Evolutionary conservation across 1,140 invertebrate species (phyloP), one percentile per base, ranked within the genome.

Genomic region (Bombus impatiens): DNA sequence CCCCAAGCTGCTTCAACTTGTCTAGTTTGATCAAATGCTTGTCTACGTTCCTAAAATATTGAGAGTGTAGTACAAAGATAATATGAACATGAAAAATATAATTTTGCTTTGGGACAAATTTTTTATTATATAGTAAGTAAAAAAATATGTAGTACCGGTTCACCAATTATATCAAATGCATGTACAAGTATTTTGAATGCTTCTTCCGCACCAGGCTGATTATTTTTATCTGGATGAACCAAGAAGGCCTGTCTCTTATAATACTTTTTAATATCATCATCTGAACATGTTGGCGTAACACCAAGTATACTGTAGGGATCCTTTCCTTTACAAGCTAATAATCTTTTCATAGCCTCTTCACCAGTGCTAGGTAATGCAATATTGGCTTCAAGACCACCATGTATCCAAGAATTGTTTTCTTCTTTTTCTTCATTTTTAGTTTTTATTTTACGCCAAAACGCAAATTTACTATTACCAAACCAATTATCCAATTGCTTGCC

Each of bases 191-290:
- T 99, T 95, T 99, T 99, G 94, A 99, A 99, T 44, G 98, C 98
- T 95, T 99, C 98, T 94, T 99, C 98, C 15, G 98, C 98, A 75
- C 98, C 98, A 18, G 98, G 97, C 94, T 98, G 98, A 92, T 97
- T 97, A 95, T 99, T 99, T 95, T 99, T 99, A 93, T 99, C 98
- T 1, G 98, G 98, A 96, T 99, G 98, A 70, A 99, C 98, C 25
- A 99, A 96, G 92, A 99, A 97, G 8, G 98, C 98, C 95, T 99
- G 98, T 89, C 97, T 96, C 92, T 98, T 97, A 93, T 99, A 99
- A 96, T 99, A 99, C 91, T 98, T 97, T 92, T 98, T 98, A 91
- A 99, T 98, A 91, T 99, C 98, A 90, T 99, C 98, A 93, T 99
- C 98, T 35, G 97, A 97, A 93, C 98, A 98, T 72, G 97, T 97